A percentile compares a stretch with the other conserved stretches of the same genome.
These are phyloP conservation scores for Lasioglossum zephyrum DNA, from an alignment of 2,888 invertebrate genomes.

Conservation along the genomic window DNA sequence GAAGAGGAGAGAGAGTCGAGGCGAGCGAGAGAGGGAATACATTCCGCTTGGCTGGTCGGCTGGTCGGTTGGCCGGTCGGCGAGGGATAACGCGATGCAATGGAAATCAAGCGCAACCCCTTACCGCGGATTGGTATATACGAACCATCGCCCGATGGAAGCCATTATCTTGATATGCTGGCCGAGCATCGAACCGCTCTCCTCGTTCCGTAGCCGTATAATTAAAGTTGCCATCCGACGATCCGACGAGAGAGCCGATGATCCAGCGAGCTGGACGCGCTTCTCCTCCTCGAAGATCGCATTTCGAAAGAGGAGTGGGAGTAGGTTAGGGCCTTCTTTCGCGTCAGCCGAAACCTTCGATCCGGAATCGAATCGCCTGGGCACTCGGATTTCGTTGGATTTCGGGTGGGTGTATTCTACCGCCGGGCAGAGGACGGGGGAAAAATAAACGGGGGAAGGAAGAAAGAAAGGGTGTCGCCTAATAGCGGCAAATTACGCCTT, in stretches of 20 bases:
- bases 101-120: slow-evolving; percentile 79
- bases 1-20: neutral
- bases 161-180: slow-evolving; percentile 78
- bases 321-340: neutral
- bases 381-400: neutral
- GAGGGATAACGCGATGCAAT: slow-evolving; percentile 77
- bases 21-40: slow-evolving; percentile 27
- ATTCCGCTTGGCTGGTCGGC: slow-evolving; percentile 39
- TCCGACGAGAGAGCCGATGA: neutral
- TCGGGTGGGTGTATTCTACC: neutral
- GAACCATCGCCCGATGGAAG: slow-evolving; percentile 75
- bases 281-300: neutral
- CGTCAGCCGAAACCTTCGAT: neutral
- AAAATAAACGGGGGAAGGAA: slow-evolving; percentile 13
- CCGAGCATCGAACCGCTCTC: slow-evolving; percentile 70
- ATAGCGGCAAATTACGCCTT: slow-evolving; percentile 81
- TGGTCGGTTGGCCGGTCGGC: slow-evolving; percentile 39
- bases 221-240: slow-evolving; percentile 68
- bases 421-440: neutral
- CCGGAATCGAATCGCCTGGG: neutral
- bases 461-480: slow-evolving; percentile 70
- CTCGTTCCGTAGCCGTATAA: slow-evolving; percentile 65
- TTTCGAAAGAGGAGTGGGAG: neutral
- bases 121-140: slow-evolving; percentile 74
- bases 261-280: neutral